A percentile compares a stretch with the other conserved stretches of the same genome.
phyloP scores from a whole-genome alignment of 2,888 invertebrate genomes.

The Euspilapteryx auroguttella region DNA sequence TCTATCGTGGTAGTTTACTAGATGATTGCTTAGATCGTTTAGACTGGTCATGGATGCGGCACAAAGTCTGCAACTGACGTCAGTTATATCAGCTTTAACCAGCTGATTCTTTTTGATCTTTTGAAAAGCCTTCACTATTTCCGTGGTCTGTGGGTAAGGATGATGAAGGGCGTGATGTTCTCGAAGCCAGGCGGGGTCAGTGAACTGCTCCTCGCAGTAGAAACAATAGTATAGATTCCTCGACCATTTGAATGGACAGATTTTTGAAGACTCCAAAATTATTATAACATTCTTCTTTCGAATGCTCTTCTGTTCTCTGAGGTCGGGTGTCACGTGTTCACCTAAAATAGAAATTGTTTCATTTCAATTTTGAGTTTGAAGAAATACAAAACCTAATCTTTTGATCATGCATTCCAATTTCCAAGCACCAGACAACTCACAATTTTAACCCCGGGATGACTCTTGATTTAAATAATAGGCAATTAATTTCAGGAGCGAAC shows the following conservation, averaged over 20 bases:
- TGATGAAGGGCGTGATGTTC: slow-evolving; percentile 14
- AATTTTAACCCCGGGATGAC: not conserved
- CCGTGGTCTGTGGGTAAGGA: slow-evolving; percentile 9
- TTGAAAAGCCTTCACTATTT: slow-evolving; percentile 21
- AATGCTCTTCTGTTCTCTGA: slow-evolving; percentile 16
- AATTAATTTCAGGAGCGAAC: too few species aligned
- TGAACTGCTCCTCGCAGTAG: slow-evolving; percentile 30
- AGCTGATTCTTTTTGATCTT: slow-evolving; percentile 33
- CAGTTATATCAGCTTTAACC: slow-evolving; percentile 36
- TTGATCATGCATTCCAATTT: too few species aligned
- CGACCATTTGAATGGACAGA: slow-evolving; percentile 44
- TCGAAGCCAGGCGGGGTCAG: slow-evolving; percentile 24
- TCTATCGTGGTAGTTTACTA: slow-evolving; percentile 24
- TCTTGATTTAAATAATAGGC: slow-evolving; percentile 45
- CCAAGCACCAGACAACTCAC: too few species aligned
- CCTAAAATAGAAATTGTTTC: too few species aligned
- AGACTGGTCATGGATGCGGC: slow-evolving; percentile 17
- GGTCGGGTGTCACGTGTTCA: too few species aligned
- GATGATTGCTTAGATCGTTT: slow-evolving; percentile 22
- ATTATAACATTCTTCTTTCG: slow-evolving; percentile 23
- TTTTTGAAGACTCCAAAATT: slow-evolving; percentile 28
- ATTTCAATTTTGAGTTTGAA: too few species aligned
- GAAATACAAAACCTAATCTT: too few species aligned
- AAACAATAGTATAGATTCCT: slow-evolving; percentile 38
- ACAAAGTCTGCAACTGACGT: slow-evolving; percentile 31